phyloP scores from a whole-genome alignment of 2,797 vertebrate species.

The Channallabes apus region DNA sequence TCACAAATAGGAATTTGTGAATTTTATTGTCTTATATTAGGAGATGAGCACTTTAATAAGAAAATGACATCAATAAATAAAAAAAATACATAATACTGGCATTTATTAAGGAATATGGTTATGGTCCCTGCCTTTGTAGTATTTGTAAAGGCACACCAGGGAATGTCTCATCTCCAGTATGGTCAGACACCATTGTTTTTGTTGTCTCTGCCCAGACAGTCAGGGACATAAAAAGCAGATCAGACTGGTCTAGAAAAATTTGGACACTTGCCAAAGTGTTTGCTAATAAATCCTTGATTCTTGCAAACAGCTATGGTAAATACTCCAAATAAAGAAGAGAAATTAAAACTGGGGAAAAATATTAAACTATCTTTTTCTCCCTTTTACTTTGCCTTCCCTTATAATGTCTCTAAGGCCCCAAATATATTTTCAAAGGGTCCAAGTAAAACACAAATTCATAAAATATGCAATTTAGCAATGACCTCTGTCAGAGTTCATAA shows the following conservation, averaged over 20 bases:
- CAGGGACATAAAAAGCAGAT: constrained; percentile 63
- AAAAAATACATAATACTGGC: background rate
- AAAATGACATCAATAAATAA: background rate
- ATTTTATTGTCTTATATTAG: background rate
- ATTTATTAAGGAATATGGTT: constrained; percentile 28
- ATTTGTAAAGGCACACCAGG: constrained; percentile 39
- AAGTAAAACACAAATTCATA: constrained; percentile 75
- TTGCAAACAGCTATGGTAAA: constrained; percentile 11
- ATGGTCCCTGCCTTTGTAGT: constrained; percentile 29
- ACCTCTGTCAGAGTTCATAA: constrained; percentile 92
- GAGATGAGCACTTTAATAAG: constrained; percentile 13
- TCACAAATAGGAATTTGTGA: background rate
- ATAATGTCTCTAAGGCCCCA: constrained; percentile 49
- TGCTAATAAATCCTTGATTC: constrained; percentile 63
- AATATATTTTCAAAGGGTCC: constrained; percentile 58
- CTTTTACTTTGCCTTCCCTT: constrained; percentile 53
- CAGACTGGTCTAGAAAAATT: constrained; percentile 71
- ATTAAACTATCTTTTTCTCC: constrained; percentile 33
- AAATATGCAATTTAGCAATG: constrained; percentile 87
- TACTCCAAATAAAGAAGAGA: background rate
- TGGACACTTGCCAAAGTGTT: constrained; percentile 76
- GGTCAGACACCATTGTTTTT: constrained; percentile 48
- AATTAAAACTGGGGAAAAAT: constrained; percentile 44
- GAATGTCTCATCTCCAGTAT: constrained; percentile 44
- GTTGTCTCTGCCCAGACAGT: constrained; percentile 48